Conservation (phyloP, 2,113 vertebrate genomes). For the Carassius gibelio region DNA sequence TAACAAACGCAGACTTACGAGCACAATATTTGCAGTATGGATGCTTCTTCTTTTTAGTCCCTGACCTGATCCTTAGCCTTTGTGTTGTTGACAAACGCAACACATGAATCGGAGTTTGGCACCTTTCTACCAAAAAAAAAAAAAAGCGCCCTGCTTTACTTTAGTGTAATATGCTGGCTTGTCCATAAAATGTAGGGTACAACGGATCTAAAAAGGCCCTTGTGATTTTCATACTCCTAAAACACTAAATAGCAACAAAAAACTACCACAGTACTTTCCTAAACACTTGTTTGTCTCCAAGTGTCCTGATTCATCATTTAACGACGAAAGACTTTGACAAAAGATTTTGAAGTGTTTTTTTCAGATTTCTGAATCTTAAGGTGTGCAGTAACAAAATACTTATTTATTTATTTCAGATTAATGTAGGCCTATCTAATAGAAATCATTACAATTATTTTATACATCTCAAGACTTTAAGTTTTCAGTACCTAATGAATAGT, state of each 20-base stretch:
- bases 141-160: slow-evolving; percentile 15
- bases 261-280: background rate
- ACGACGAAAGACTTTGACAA: background rate
- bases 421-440: background rate
- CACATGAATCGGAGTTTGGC: slow-evolving; percentile 27
- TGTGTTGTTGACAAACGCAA: slow-evolving; percentile 36
- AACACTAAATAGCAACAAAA: background rate
- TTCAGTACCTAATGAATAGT: background rate
- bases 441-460: background rate
- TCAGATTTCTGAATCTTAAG: background rate
- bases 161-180: slow-evolving; percentile 12
- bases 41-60: background rate
- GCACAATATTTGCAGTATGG: slow-evolving; percentile 44
- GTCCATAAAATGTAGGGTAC: slow-evolving; percentile 6
- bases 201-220: slow-evolving; percentile 24
- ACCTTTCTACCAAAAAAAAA: background rate
- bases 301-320: background rate
- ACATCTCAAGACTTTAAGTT: background rate
- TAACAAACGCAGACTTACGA: slow-evolving; percentile 53
- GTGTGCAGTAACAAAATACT: background rate
- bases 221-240: background rate
- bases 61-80: slow-evolving; percentile 27
- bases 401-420: background rate
- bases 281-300: background rate
- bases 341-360: background rate